Evolutionary conservation across 2,113 vertebrate genomes (phyloP).

Genomic region (Osmerus mordax): DNA sequence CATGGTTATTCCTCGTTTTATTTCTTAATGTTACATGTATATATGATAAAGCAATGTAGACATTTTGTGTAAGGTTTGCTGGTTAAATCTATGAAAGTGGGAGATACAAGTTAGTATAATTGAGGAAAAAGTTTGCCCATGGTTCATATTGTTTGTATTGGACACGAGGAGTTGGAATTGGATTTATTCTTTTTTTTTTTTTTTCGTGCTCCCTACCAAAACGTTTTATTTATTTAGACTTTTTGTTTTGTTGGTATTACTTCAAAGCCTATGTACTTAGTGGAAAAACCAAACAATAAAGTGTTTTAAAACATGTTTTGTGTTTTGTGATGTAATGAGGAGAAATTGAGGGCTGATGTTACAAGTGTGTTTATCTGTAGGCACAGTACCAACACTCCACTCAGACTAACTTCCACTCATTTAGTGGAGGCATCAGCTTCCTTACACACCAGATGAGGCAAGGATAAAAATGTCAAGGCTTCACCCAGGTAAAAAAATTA

Average conservation of each 20-base stretch:
- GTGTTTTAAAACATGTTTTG: constrained; percentile 46
- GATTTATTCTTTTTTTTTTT: constrained; percentile 10
- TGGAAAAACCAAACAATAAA: constrained; percentile 55
- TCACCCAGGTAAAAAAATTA: no score
- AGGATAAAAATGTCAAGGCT: no score
- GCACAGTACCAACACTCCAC: no score
- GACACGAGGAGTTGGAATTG: constrained; percentile 39
- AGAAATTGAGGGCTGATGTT: not conserved
- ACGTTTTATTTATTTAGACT: constrained; percentile 61
- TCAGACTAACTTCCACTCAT: no score
- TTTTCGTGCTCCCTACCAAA: constrained; percentile 24
- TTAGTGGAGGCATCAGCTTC: no score
- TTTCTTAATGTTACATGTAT: constrained; percentile 65
- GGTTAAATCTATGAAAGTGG: constrained; percentile 57
- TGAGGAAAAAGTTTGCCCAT: constrained; percentile 35
- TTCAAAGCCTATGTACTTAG: constrained; percentile 62
- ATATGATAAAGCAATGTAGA: constrained; percentile 52
- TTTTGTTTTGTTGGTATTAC: constrained; percentile 60
- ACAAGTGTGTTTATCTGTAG: not conserved
- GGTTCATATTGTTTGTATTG: constrained; percentile 41
- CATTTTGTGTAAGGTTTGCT: constrained; percentile 61
- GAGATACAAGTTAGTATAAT: constrained; percentile 36
- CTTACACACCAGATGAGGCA: no score
- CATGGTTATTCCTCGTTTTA: constrained; percentile 45
- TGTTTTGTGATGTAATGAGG: constrained; percentile 1